These are phyloP conservation scores for Bubo bubo DNA, from an alignment of 2,113 vertebrate genomes.

Conservation along the genomic window DNA sequence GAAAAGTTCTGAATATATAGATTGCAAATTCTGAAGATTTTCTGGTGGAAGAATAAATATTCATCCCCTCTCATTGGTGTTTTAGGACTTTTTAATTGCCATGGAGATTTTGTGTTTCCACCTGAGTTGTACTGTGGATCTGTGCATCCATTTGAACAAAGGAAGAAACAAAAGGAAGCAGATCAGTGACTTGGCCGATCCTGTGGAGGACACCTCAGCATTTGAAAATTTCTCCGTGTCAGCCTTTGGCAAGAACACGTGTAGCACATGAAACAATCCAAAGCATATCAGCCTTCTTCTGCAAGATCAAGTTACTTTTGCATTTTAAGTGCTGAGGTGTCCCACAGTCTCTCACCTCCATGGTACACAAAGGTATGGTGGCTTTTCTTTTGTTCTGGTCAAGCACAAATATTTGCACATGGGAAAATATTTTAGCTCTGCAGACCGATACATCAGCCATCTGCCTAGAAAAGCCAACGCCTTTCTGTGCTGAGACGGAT, in stretches of 20 bases:
- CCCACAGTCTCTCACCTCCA: slow-evolving; percentile 56
- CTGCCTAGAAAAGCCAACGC: slow-evolving; percentile 74
- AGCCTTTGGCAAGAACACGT: not conserved
- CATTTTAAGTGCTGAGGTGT: slow-evolving; percentile 75
- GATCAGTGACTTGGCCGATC: not conserved
- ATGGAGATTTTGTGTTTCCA: not conserved
- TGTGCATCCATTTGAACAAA: not conserved
- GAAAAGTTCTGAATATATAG: not conserved
- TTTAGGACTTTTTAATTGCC: not conserved
- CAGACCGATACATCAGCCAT: slow-evolving; percentile 70
- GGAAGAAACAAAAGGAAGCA: not conserved
- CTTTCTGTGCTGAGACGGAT: slow-evolving; percentile 69
- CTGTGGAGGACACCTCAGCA: slow-evolving; percentile 9
- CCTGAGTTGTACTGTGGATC: not conserved
- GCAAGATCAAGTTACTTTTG: not conserved
- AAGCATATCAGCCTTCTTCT: not conserved
- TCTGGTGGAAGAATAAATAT: not conserved
- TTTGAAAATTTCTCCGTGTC: slow-evolving; percentile 6
- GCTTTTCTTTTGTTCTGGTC: slow-evolving; percentile 68
- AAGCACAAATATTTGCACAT: slow-evolving; percentile 78
- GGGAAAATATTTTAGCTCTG: slow-evolving; percentile 59
- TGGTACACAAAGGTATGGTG: slow-evolving; percentile 45
- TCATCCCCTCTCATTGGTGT: not conserved
- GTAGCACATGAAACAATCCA: not conserved
- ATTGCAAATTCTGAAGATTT: not conserved